phyloP scores from a whole-genome alignment of 2,113 vertebrate genomes.

The Poeciliopsis prolifica region DNA sequence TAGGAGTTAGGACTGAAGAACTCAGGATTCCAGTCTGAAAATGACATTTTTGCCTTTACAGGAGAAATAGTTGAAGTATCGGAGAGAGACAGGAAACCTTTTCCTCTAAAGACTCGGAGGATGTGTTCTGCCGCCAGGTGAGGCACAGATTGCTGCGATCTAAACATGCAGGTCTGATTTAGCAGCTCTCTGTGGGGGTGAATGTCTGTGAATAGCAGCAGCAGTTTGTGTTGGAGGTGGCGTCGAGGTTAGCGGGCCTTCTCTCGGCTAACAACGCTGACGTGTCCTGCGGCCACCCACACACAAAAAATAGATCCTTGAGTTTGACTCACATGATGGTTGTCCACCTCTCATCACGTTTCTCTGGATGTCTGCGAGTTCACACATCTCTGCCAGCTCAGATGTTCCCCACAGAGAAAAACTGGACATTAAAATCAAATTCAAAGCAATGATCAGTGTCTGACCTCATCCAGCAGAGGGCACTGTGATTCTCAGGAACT shows the following conservation, averaged over 20 bases:
- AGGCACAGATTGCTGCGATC: not conserved
- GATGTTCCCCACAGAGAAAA: not conserved
- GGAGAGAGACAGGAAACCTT: not conserved
- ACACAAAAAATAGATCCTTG: conserved; percentile 57
- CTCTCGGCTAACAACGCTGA: conserved; percentile 47
- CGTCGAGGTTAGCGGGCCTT: conserved; percentile 56
- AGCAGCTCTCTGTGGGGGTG: conserved; percentile 33
- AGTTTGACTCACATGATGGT: conserved; percentile 51
- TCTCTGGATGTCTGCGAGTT: conserved; percentile 2
- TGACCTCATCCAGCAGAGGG: not conserved
- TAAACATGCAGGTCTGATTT: conserved; percentile 26
- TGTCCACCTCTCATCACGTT: conserved; percentile 47
- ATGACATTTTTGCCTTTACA: no score
- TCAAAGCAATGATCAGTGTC: not conserved
- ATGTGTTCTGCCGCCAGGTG: not conserved
- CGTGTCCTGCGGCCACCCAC: conserved; percentile 55
- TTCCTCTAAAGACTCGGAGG: not conserved
- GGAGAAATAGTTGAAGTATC: not conserved
- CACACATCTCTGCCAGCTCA: not conserved
- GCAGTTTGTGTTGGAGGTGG: conserved; percentile 61
- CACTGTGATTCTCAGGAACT: not conserved
- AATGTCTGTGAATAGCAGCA: conserved; percentile 52
- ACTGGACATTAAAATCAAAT: not conserved
- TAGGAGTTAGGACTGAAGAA: no score
- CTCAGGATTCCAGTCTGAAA: no score